Evolutionary conservation across 2,113 vertebrate species (phyloP).

Genomic region (Epinephelus fuscoguttatus): DNA sequence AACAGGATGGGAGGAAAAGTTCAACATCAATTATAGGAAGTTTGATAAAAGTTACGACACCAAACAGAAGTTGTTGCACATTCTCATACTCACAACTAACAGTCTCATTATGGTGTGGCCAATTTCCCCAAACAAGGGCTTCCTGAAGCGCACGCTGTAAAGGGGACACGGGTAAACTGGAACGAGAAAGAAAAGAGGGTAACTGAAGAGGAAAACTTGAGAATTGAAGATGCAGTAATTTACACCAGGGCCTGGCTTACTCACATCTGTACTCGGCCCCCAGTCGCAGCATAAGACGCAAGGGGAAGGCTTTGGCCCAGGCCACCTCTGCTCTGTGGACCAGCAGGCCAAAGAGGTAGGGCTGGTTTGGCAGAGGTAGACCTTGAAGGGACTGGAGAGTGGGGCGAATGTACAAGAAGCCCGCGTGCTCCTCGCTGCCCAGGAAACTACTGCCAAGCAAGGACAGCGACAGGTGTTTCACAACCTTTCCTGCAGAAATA

Average conservation of each 20-base stretch:
- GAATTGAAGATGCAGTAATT: background rate
- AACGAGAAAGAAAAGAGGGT: constrained; percentile 32
- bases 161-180: constrained; percentile 91
- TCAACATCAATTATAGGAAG: background rate
- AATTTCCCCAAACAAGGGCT: constrained; percentile 92
- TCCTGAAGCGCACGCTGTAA: constrained; percentile 90
- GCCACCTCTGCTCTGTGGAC: constrained; percentile 93
- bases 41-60: constrained; percentile 2
- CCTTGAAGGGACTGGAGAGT: constrained; percentile 92
- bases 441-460: constrained; percentile 90
- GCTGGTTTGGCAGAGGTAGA: constrained; percentile 88
- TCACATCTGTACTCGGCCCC: constrained; percentile 94
- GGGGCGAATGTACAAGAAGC: constrained; percentile 92
- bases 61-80: background rate
- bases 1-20: constrained; percentile 12
- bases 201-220: background rate
- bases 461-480: constrained; percentile 91
- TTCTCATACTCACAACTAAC: constrained; percentile 88
- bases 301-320: constrained; percentile 95
- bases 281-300: constrained; percentile 93
- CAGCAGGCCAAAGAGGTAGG: constrained; percentile 93
- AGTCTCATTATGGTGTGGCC: constrained; percentile 95
- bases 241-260: constrained; percentile 74
- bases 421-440: constrained; percentile 90
- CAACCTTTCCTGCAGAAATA: constrained; percentile 86